Evolutionary conservation across 2,888 invertebrate genomes (phyloP), one percentile per base, ranked within the genome.

Genomic region (Athalia rosae): DNA sequence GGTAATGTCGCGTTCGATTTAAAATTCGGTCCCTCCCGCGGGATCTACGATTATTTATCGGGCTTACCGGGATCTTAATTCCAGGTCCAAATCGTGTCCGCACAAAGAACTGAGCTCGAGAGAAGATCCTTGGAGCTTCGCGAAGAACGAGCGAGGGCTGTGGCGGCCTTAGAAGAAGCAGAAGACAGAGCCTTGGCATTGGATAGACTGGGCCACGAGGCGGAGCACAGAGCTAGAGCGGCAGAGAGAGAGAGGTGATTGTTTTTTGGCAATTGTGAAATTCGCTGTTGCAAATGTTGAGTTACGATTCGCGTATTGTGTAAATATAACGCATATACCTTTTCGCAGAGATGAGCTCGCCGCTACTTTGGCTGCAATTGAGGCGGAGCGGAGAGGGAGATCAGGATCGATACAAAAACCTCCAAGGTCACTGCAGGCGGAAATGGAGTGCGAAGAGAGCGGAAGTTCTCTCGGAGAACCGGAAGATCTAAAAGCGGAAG

Each of bases 21-120:
- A 28, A 28, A 28, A 28, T 2, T 28, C 28, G 28, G 28, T 2
- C 28, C 2, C 28, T 28, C 2, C 28, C 28, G 28, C 28, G 28
- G 28, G 28, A 77, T 15, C 7, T 13, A 11, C 41, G 58, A 11
- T 71, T 43, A 61, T 15, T 9, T 4, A 53, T 77, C 76, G 3
- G 41, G 11, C 50, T 53, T 28, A 5, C 45, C 74, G 11, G 45
- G 13, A 53, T n/a, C 61, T 28, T 45, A 74, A 58, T 82, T 85
- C 73, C 87, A 93, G 93, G 93, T 98, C 79, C 94, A 95, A 83
- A 90, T 97, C 85, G 94, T 97, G 80, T 94, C 94, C 48, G 95
- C 96, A 84, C 96, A 96, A 89, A 95, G 95, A 86, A 92, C 93
- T 76, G 98, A 98, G 83, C 91, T 98, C 83, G 98, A 98, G 89